These are phyloP conservation scores for Daphoenositta chrysoptera DNA, from an alignment of 2,113 vertebrate genomes.

Conservation along the genomic window DNA sequence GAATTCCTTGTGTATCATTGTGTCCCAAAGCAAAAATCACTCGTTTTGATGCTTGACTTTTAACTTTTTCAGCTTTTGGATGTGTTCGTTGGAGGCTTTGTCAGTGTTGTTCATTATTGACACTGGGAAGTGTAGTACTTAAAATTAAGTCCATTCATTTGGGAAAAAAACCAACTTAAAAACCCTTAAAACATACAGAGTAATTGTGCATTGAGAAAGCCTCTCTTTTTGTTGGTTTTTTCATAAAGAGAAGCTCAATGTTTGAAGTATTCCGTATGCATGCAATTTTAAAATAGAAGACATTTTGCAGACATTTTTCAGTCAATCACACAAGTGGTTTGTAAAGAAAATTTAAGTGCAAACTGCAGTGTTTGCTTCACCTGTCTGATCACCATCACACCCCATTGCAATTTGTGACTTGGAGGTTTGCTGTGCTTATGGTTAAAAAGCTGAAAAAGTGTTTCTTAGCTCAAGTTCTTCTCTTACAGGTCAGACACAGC, in stretches of 20 bases:
- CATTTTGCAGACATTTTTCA: not conserved
- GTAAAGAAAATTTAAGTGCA: not conserved
- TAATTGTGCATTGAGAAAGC: not conserved
- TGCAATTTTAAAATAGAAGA: not conserved
- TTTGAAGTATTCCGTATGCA: not conserved
- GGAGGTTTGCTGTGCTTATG: not conserved
- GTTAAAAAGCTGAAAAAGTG: not conserved
- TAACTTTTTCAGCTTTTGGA: not conserved
- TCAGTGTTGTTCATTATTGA: not conserved
- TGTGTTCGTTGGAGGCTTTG: not conserved
- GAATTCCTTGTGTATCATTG: not conserved
- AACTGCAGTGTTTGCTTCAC: not conserved
- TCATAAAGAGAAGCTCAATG: not conserved
- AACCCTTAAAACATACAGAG: not conserved
- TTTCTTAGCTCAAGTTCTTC: not conserved
- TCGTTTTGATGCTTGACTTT: not conserved
- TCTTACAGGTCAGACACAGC: conserved; percentile 82
- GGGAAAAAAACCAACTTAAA: not conserved
- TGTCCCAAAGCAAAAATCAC: not conserved
- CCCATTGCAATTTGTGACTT: not conserved
- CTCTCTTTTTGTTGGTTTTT: not conserved
- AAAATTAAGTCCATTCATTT: not conserved
- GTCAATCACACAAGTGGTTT: not conserved
- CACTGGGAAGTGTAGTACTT: not conserved
- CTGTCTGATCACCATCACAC: not conserved